Conservation (phyloP, 2,113 vertebrate species). For the Acanthisitta chloris region DNA sequence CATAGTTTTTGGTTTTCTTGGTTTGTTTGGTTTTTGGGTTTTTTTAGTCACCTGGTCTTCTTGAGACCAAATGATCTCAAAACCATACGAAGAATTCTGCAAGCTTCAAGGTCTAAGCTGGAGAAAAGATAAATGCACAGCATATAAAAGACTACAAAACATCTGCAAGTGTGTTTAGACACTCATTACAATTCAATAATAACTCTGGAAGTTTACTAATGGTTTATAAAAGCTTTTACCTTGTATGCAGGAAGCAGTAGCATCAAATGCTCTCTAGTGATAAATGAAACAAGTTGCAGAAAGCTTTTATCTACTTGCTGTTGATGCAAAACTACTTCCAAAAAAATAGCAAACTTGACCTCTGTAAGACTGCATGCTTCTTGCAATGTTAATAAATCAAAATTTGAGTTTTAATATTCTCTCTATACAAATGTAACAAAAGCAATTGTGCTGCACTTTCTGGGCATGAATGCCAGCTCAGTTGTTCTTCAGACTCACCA, state of each 20-base stretch:
- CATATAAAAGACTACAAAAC: constrained; percentile 28
- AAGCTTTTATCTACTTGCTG: constrained; percentile 54
- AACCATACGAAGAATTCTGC: constrained; percentile 6
- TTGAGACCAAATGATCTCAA: constrained; percentile 11
- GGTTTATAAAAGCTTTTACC: constrained; percentile 58
- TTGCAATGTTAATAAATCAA: constrained; percentile 29
- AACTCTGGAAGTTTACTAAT: constrained; percentile 10
- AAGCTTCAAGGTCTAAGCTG: not conserved
- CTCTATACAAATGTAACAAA: constrained; percentile 23
- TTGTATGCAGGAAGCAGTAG: constrained; percentile 33
- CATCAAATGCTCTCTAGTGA: constrained; percentile 57
- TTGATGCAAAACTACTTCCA: constrained; percentile 47
- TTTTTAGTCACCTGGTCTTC: not conserved
- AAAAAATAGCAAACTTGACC: constrained; percentile 48
- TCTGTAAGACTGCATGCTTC: constrained; percentile 24
- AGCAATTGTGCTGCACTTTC: constrained; percentile 77
- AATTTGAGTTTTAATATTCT: constrained; percentile 13
- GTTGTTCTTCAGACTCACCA: constrained; percentile 72
- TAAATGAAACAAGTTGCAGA: constrained; percentile 55
- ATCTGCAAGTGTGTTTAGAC: constrained; percentile 33
- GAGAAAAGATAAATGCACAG: constrained; percentile 11
- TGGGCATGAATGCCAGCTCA: constrained; percentile 80
- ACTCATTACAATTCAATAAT: constrained; percentile 40
- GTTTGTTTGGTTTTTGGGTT: not conserved
- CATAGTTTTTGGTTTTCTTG: not conserved